Conservation (phyloP, 2,113 vertebrate genomes). For the Manacus vitellinus region DNA sequence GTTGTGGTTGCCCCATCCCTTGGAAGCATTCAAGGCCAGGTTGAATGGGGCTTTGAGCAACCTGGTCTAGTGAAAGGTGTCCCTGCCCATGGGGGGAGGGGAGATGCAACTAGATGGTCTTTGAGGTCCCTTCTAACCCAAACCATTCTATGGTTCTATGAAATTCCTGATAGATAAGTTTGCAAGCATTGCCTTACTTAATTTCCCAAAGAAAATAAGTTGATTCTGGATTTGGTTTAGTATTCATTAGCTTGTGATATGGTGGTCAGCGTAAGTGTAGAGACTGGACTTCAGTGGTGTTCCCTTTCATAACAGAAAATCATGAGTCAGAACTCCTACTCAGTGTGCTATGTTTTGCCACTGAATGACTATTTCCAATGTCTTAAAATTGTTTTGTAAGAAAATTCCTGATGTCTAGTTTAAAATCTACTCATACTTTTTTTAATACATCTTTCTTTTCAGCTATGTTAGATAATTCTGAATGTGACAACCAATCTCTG, state of each 20-base stretch:
- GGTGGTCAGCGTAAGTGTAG: neutral
- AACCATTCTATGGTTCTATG: neutral
- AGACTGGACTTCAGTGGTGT: neutral
- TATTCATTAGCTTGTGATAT: neutral
- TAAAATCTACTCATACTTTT: neutral
- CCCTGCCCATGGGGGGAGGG: neutral
- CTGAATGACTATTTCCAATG: neutral
- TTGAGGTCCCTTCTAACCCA: neutral
- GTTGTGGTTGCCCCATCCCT: neutral
- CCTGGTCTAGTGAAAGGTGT: neutral
- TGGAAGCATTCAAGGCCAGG: neutral
- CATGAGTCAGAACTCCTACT: neutral
- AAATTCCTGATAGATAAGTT: neutral
- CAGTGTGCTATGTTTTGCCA: neutral
- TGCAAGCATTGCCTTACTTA: neutral
- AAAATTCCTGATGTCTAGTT: neutral
- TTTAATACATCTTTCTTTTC: neutral
- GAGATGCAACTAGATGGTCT: neutral
- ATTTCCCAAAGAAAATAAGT: neutral
- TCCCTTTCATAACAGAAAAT: neutral
- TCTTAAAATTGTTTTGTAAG: neutral
- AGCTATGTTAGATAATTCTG: conserved; percentile 69
- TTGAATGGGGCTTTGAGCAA: neutral
- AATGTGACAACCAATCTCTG: neutral
- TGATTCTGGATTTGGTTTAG: neutral